Evolutionary conservation across 2,888 invertebrate species (phyloP), one percentile per base, ranked within the genome.

Genomic region (Euplagia quadripunctaria): DNA sequence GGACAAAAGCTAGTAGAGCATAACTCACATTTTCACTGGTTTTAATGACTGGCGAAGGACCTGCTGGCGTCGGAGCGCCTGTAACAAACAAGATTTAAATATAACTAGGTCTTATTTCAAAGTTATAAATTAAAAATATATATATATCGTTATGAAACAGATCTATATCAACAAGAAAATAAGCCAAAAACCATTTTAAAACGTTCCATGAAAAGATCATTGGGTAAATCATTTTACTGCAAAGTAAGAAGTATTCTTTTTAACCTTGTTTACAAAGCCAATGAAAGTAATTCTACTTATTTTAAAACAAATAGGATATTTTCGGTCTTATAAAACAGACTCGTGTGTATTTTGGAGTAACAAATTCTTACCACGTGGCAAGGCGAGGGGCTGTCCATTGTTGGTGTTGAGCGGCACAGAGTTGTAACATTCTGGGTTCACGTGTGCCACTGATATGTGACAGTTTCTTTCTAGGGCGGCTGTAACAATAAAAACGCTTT

Each of bases 381-480:
- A 70, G 0, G 96, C 95, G 0, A 95, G 86, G 1, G 96, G 96
- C 68, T 95, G 94, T n/a, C 94, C 95, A 73, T 94, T 92, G 86
- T 95, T 95, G 8, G 93, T 90, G 84, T 92, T 87, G 11, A 95
- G 91, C 0, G 96, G 96, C 46, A 95, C 92, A 0, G 94, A 94
- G 87, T 89, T 95, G 89, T 95, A 99, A 87, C 98, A 98, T 89
- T 99, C 98, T 0, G 99, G 99, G 95, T 99, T 99, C 70, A 99
- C 98, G 94, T 99, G 99, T 0, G 99, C 99, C 87, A 99, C 95
- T 46, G 97, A 97, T 87, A 99, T 99, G 91, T 97, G 98, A 75
- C 97, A 97, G 95, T 99, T 99, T 71, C 98, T 96, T 92, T 99
- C 99, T 87, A 99, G 94, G 76, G 98, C 98, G 46, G 97, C 97